Evolutionary conservation across 2,888 invertebrate species (phyloP), one percentile per base, ranked within the genome.

Genomic region (Machimus rusticus): DNA sequence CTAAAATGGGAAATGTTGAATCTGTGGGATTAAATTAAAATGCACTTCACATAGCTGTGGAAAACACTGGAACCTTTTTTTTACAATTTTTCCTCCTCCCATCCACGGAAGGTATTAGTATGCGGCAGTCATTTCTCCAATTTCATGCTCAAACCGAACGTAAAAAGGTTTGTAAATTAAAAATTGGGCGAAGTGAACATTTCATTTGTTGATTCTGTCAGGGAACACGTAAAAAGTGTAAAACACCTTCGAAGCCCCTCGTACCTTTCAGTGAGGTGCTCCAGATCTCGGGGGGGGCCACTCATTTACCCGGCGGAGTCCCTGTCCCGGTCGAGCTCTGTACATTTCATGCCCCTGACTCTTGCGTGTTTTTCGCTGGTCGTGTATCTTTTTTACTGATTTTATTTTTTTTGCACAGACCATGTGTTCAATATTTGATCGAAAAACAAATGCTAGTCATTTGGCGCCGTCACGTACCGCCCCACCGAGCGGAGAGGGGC

Each of bases 361-460:
- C 57, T 66, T 66, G 66, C 66, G 66, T 28, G 66, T 66, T 66
- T 66, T 66, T 66, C 66, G 66, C 66, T 66, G 66, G 66, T 66
- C 66, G 66, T 66, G 23, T 66, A 19, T 66, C 28, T 66, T 55
- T 55, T 55, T 19, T 55, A 14, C 19, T 0, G 16, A 19, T 55
- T 55, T 74, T 43, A n/a, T 43, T 46, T 46, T 16, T 76, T 76
- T 39, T 76, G 74, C n/a, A 31, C 66, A n/a, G 66, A 66, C 34
- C 85, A 85, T 74, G 31, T 85, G 85, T 85, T 74, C 85, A 85
- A 85, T 85, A 85, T 85, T 85, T 85, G 85, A 85, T 85, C 74
- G 43, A 74, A 85, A 85, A 85, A 85, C 85, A 85, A 85, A 74
- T 85, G 85, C 74, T 74, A 85, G 85, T 85, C 85, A 85, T 85